Evolutionary conservation across 1,140 invertebrate species (phyloP).

Genomic region (Megalonaias nervosa): DNA sequence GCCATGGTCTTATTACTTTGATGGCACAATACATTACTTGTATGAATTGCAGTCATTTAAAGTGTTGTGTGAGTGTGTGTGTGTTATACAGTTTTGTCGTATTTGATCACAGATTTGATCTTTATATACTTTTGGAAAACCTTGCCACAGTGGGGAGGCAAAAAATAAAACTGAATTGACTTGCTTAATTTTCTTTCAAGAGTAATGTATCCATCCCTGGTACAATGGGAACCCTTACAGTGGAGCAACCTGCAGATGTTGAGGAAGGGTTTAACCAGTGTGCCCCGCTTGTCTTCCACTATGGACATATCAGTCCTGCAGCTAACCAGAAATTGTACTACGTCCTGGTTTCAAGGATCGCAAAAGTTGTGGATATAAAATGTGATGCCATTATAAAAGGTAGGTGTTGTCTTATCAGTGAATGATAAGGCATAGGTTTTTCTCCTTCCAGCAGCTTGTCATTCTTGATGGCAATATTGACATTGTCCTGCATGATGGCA

Average conservation of each 20-base stretch:
- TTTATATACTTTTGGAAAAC: too few species aligned
- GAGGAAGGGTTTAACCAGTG: conserved; percentile 84
- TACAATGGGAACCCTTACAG: conserved; percentile 89
- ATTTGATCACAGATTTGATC: too few species aligned
- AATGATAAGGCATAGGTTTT: too few species aligned
- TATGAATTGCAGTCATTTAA: too few species aligned
- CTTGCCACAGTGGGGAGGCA: too few species aligned
- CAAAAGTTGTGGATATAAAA: conserved; percentile 88
- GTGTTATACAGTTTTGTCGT: too few species aligned
- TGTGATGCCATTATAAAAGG: conserved; percentile 90
- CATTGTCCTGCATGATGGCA: too few species aligned
- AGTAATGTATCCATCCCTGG: conserved; percentile 90
- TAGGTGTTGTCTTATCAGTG: conserved; percentile 57
- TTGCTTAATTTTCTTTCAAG: conserved; percentile 43
- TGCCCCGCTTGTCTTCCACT: conserved; percentile 94
- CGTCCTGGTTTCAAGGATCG: conserved; percentile 83
- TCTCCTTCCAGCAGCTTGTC: too few species aligned
- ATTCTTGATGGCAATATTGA: too few species aligned
- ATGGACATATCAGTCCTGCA: conserved; percentile 87
- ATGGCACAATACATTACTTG: too few species aligned
- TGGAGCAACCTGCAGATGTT: conserved; percentile 91
- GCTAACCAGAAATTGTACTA: conserved; percentile 90
- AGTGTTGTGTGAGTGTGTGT: too few species aligned
- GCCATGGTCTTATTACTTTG: too few species aligned
- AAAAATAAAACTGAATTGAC: not conserved